Base-by-base conservation (phyloP, 2,797 vertebrate species). In the Thalassophryne amazonica region DNA sequence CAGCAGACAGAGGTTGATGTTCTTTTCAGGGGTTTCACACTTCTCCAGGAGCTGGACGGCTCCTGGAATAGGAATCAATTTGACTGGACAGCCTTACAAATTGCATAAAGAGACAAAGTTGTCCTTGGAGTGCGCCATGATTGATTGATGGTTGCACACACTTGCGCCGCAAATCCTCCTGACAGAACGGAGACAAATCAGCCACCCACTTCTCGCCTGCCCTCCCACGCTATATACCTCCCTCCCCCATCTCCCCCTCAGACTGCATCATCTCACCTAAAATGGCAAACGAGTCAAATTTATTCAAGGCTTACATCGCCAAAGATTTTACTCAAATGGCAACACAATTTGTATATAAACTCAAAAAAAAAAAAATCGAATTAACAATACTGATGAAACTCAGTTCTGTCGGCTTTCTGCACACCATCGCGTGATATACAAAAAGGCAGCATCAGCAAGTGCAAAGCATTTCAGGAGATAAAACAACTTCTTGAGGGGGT, bases 41-140 rank as follows among this genome's bases (percentile, higher is more conserved):
- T 66, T 78, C 70, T 59, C 39, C 11, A 60, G 48, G 66, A 68
- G 76, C 78, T 62, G 73, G 81, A 79, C 76, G 53, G 78, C 76
- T 72, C 62, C 77, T 87, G 88, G 85, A 89, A 89, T 89, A 88
- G 87, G 89, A 88, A 91, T 89, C 89, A 88, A 85, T 91, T 89
- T 86, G 86, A 87, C 85, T 80, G 86, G 88, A 89, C 88, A 89
- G 88, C 80, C 80, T 85, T 88, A 88, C 88, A 91, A 90, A 90
- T 87, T 85, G 87, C 83, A 86, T 84, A 80, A 78, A 88, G 86
- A 90, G 87, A 86, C 87, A 87, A 80, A 86, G 83, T 89, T 88
- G 88, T 90, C 87, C 87, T 89, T 88, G 86, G 88, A 81, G 79
- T 83, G 74, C 46, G 63, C 73, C 63, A 67, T 64, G 43, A 76